Conservation (phyloP, 37 sponge, comb jelly and placozoan species). For the Chondrilla cf. caribensis region DNA sequence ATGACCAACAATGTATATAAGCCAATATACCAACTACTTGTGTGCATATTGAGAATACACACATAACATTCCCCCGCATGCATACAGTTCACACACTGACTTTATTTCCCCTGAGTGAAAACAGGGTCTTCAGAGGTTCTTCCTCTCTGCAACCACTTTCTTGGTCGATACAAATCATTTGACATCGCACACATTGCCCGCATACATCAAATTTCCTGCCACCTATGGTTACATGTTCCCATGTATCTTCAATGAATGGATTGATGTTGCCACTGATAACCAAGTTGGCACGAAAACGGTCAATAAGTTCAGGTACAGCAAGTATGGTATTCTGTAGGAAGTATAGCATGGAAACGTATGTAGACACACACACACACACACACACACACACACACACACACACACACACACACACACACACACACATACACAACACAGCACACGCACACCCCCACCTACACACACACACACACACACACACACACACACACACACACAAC, state of each 20-base stretch:
- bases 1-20: too few relatives aligned
- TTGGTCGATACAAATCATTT: constrained; percentile 77
- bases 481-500: too few relatives aligned
- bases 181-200: constrained; percentile 59
- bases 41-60: too few relatives aligned
- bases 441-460: too few relatives aligned
- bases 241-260: constrained; percentile 74
- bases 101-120: constrained; percentile 41
- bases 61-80: too few relatives aligned
- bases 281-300: constrained; percentile 75
- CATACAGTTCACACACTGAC: too few relatives aligned
- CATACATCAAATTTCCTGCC: constrained; percentile 1
- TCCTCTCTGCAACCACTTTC: constrained; percentile 34
- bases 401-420: too few relatives aligned
- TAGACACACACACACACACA: background rate
- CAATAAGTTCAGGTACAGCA: constrained; percentile 22
- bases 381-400: background rate
- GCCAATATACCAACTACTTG: too few relatives aligned
- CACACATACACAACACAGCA: too few relatives aligned
- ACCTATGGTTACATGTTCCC: constrained; percentile 54
- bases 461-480: too few relatives aligned
- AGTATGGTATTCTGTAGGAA: background rate
- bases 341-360: background rate
- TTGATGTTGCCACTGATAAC: constrained; percentile 33
- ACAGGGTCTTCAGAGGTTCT: constrained; percentile 48